Base-by-base conservation (phyloP, 2,113 vertebrate genomes). In the Zapornia atra region DNA sequence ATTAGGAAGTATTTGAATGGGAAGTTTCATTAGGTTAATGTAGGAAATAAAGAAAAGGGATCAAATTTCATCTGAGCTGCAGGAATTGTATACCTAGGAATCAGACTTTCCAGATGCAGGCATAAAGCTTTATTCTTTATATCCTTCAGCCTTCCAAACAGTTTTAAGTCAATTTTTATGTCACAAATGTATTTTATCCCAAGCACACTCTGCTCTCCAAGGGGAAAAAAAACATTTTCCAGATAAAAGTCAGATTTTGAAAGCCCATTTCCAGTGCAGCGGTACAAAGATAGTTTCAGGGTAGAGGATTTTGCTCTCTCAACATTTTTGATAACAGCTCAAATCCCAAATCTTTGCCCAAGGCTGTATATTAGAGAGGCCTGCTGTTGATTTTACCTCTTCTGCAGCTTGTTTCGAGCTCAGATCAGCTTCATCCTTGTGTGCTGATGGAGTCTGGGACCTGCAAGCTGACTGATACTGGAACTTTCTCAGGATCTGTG, bases 381-480 rank as follows among this genome's bases (percentile, higher is more conserved):
- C 20, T 4, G 15, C n/a, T 77, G 75, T 38, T 2, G 6, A 7
- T 82, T 63, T 94, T 94, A 99, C 99, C 98, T 99, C 99, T 88
- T 99, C 99, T 18, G 99, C 99, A 66, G 99, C 99, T 82, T 99
- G 99, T 95, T 99, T 99, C 33, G 99, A 99, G 60, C 98, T 99
- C 84, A 99, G 98, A 83, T 99, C 99, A 0, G 98, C 98, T 83
- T 99, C 99, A 12, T 99, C 99, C 90, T 99, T 99, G 98, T 99
- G 98, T 12, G 99, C 99, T 15, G 99, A 99, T 0, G 99, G 99
- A 12, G 99, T 99, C 92, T 98, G 99, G 57, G 99, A 99, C 70
- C 99, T 98, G 91, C 98, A 99, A 38, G 99, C 99, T 3, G 98
- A 97, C 96, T 99, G 99, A 82, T 99, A 99, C 86, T 99, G 98